phyloP scores from a whole-genome alignment of 2,113 vertebrate genomes.

The Caranx ignobilis region DNA sequence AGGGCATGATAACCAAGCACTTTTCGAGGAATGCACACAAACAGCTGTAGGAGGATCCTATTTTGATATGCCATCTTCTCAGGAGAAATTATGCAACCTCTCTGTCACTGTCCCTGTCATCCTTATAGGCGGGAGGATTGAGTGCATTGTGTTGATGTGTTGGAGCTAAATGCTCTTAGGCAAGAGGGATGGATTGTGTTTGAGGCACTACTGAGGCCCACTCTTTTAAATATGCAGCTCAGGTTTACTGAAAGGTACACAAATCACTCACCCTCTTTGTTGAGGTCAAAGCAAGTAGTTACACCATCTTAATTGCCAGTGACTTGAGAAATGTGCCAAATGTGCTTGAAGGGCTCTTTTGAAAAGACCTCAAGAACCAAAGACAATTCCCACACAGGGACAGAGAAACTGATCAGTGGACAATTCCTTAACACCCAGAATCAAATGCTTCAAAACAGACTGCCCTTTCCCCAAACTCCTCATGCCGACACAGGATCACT shows the following conservation, averaged over 20 bases:
- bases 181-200: conserved; percentile 47
- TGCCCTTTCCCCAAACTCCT: neutral
- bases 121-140: conserved; percentile 44
- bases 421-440: neutral
- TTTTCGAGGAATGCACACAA: conserved; percentile 27
- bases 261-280: conserved; percentile 47
- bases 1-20: conserved; percentile 32
- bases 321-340: conserved; percentile 57
- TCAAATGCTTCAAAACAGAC: conserved; percentile 22
- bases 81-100: conserved; percentile 60
- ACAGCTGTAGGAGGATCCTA: conserved; percentile 48
- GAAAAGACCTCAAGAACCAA: conserved; percentile 29
- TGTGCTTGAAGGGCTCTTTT: conserved; percentile 36
- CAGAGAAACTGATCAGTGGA: neutral
- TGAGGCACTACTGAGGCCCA: conserved; percentile 27
- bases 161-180: conserved; percentile 55
- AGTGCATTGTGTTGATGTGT: conserved; percentile 50
- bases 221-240: conserved; percentile 52
- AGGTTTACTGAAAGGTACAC: conserved; percentile 50
- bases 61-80: conserved; percentile 56
- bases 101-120: conserved; percentile 62
- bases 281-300: conserved; percentile 53
- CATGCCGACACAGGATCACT: neutral
- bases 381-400: conserved; percentile 10
- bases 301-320: conserved; percentile 47